Conservation (phyloP, 30 jellyfish, hydroid and myxozoan genomes). For the Hydractinia echinata region DNA sequence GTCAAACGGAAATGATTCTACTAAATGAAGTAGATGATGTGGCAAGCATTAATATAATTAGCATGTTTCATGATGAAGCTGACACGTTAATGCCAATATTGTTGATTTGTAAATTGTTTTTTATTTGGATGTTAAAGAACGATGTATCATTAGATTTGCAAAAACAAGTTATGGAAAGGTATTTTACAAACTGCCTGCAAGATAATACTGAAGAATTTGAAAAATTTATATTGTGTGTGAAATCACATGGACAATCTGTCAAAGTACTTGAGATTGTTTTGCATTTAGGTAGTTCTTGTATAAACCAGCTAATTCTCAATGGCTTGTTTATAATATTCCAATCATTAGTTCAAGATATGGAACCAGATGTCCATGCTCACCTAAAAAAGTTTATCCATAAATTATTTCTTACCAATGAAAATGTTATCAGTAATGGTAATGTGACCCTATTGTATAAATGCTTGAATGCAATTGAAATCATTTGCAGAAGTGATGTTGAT, state of each 20-base stretch:
- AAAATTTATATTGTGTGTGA: not conserved
- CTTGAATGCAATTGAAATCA: not conserved
- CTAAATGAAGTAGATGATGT: not conserved
- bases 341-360: not conserved
- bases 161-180: not conserved
- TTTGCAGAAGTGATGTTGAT: not conserved
- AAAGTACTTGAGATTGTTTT: not conserved
- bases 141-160: not conserved
- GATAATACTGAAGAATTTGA: not conserved
- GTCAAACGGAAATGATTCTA: constrained; percentile 7
- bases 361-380: not conserved
- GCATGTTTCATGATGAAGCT: not conserved
- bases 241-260: not conserved
- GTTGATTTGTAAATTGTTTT: not conserved
- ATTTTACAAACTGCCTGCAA: not conserved
- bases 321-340: not conserved
- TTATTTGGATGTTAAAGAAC: constrained; percentile 9
- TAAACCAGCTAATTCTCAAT: not conserved
- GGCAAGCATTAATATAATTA: not conserved
- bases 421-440: not conserved
- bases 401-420: constrained; percentile 12
- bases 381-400: not conserved
- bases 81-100: not conserved
- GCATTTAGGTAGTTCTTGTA: not conserved
- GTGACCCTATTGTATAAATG: constrained; percentile 6